Conservation (phyloP, 2,797 vertebrate genomes). For the Tangara arthus region DNA sequence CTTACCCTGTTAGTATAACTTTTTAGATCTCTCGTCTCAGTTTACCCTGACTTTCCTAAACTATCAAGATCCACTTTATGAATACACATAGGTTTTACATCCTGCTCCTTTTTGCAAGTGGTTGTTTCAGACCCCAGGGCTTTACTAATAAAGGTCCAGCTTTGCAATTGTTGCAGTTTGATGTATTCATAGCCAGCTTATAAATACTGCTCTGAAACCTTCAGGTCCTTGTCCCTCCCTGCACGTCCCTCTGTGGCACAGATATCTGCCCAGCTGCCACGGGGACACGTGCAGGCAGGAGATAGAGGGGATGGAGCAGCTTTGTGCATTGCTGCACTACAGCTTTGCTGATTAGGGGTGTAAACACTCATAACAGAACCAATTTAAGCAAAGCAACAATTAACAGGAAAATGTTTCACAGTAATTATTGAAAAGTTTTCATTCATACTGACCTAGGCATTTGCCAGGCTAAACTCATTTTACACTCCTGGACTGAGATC, state of each 20-base stretch:
- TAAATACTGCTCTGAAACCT: background rate
- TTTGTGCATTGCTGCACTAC: background rate
- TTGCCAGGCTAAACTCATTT: background rate
- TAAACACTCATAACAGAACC: background rate
- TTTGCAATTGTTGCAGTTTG: background rate
- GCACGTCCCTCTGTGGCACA: background rate
- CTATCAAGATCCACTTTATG: background rate
- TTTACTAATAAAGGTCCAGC: background rate
- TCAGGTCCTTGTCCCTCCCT: background rate
- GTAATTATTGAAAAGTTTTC: background rate
- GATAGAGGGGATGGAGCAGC: background rate
- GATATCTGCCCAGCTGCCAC: background rate
- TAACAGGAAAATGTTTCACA: background rate
- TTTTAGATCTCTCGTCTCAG: background rate
- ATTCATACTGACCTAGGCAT: background rate
- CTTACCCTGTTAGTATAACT: background rate
- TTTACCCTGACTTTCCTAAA: background rate
- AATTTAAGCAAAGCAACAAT: background rate
- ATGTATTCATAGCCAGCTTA: background rate
- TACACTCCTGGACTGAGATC: background rate
- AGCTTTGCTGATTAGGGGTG: background rate
- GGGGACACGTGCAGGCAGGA: background rate
- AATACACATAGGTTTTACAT: background rate
- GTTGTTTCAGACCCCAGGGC: background rate
- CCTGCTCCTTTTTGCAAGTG: background rate